Evolutionary conservation across 2,888 invertebrate genomes (phyloP), one percentile per base, ranked within the genome.

Genomic region (Teleiodes luculella): DNA sequence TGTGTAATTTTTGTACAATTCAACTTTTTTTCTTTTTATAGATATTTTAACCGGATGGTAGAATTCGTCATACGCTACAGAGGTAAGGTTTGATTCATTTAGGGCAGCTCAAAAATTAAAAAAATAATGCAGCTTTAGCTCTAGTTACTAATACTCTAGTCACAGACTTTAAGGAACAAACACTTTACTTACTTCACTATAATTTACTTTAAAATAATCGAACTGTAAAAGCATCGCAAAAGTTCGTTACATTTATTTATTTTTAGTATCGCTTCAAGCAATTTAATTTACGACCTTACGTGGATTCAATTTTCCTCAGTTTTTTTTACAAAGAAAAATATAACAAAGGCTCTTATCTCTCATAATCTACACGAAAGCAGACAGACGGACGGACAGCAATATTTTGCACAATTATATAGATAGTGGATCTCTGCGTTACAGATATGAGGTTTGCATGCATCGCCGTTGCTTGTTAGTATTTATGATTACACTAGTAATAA

Each of bases 361-460:
- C 41, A 55, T 56, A 24, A 74, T 73, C 72, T 69, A 67, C 63
- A 64, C 57, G 61, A 61, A 58, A 72, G 64, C 70, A 67, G 69
- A 76, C 76, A 77, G 73, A 80, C 77, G 69, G 70, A 76, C 76
- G 72, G 72, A 80, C 72, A 74, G 74, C 74, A 71, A 79, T 80
- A 81, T 81, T 83, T 85, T 80, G 75, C 74, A 80, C 80, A 86
- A 86, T 84, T 84, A 84, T 73, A 67, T 60, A 70, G 85, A 85
- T 86, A 74, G 59, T 55, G 66, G n/a, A 86, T 85, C 84, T 67
- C 55, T 58, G 59, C 61, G 68, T 60, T 67, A 72, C 74, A 73
- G 75, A 79, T 77, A 80, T 71, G 72, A 72, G 70, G 68, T 73
- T 72, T 73, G 75, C 74, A 70, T 66, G 71, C 71, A 63, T 61